These are phyloP conservation scores for Sander vitreus DNA, from an alignment of 2,113 vertebrate species.

Conservation along the genomic window DNA sequence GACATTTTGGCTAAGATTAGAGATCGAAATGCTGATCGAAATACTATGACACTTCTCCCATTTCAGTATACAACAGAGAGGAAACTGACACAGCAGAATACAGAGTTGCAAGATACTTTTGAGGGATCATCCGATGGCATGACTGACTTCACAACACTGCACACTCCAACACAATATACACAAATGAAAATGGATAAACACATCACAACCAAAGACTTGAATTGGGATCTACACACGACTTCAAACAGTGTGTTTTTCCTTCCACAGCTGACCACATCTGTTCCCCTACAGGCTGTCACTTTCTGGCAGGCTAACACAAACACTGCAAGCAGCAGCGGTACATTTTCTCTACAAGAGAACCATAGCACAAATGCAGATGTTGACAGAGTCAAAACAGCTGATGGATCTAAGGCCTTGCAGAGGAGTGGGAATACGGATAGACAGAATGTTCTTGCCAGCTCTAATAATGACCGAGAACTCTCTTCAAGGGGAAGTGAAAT, in stretches of 20 bases:
- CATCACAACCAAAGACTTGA: not conserved
- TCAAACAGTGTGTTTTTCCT: constrained; percentile 50
- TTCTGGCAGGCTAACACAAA: constrained; percentile 54
- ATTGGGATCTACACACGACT: constrained; percentile 38
- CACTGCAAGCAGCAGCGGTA: constrained; percentile 38
- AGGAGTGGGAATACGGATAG: not conserved
- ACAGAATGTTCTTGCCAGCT: constrained; percentile 30
- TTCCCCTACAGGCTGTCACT: constrained; percentile 56
- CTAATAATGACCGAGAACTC: constrained; percentile 30
- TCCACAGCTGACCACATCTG: constrained; percentile 74
- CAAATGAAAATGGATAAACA: not conserved
- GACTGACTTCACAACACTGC: constrained; percentile 18
- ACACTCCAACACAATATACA: not conserved
- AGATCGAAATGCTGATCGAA: constrained; percentile 78
- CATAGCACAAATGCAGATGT: constrained; percentile 55
- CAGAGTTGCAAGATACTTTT: constrained; percentile 1
- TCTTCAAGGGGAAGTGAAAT: constrained; percentile 37
- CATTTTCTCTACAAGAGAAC: constrained; percentile 44
- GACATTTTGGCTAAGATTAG: constrained; percentile 92
- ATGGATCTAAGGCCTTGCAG: constrained; percentile 31
- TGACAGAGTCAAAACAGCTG: constrained; percentile 46
- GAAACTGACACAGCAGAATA: constrained; percentile 33
- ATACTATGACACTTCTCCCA: constrained; percentile 63
- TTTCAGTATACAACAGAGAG: constrained; percentile 43
- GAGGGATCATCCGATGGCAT: constrained; percentile 80